Evolutionary conservation across 92 coral and sea anemone species (phyloP).

Genomic region (Palythoa caribaeorum): DNA sequence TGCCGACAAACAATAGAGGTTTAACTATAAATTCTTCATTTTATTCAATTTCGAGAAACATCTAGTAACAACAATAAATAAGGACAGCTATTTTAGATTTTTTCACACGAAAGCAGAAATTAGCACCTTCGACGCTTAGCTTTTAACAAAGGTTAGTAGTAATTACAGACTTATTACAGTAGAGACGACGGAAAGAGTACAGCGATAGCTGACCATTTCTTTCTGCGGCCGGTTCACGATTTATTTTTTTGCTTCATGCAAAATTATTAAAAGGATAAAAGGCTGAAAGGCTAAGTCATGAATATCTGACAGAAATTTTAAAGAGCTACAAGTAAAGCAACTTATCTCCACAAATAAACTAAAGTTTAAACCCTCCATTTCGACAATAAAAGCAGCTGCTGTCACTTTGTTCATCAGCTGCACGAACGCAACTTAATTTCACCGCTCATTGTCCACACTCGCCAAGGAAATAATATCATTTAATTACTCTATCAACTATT

Average conservation of each 20-base stretch:
- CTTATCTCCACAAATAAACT: neutral
- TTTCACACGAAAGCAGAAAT: neutral
- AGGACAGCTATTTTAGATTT: neutral
- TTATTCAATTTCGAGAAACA: neutral
- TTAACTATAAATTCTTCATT: neutral
- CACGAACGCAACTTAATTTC: neutral
- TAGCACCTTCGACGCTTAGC: neutral
- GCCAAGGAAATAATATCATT: neutral
- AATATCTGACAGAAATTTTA: neutral
- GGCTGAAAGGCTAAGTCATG: neutral
- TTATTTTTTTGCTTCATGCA: neutral
- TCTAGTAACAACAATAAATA: neutral
- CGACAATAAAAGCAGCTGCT: constrained; percentile 21
- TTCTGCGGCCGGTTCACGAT: neutral
- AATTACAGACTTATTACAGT: neutral
- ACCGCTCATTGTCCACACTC: neutral
- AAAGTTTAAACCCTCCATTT: neutral
- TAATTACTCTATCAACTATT: neutral
- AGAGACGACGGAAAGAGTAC: neutral
- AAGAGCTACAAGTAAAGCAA: neutral
- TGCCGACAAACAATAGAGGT: neutral
- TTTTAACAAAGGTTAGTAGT: neutral
- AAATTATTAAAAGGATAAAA: neutral
- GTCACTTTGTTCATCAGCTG: constrained; percentile 6
- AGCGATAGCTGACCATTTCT: constrained; percentile 12